Base-by-base conservation (phyloP, 2,888 invertebrate species). In the Pammene aurita region DNA sequence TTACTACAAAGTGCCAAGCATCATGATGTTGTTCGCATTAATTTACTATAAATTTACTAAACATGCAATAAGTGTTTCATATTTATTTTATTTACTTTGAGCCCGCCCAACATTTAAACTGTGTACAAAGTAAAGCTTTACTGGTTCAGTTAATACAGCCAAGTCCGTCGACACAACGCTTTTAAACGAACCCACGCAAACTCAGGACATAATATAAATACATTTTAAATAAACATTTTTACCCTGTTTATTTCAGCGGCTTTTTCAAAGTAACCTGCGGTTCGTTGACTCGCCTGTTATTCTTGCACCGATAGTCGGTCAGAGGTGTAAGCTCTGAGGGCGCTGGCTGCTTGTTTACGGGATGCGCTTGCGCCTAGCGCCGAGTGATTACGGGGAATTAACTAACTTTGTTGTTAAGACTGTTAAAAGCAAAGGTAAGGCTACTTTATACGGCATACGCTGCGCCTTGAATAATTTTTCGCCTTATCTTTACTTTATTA, bases 241-340 rank as follows among this genome's bases (percentile, higher is more conserved):
- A 74, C 74, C 74, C 73, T 82, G 84, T 87, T 86, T 87, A 88
- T 73, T 72, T 72, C 71, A 70, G 84, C 84, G 85, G 87, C 84
- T 74, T 80, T 76, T 75, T 82, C 88, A 90, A 88, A 89, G 87
- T 80, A 81, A 82, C 81, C 78, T 84, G 85, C 76, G 87, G 90
- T 89, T 89, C 88, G 86, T 80, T 84, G 89, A 86, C 90, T 88
- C 77, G 73, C 61, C 73, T 87, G 89, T 90, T 90, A 88, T 88
- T 87, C 78, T 88, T 84, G 77, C 84, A 87, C 88, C 86, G 83
- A 87, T 87, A 83, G 81, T 58, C 64, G 68, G 80, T 58, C 52
- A 35, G 69, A 60, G 67, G 64, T 64, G 55, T 65, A 65, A 81
- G 80, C 80, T 80, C 62, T 72, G 73, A 78, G 74, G 77, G 77